Conservation (phyloP, 2,888 invertebrate species). For the Lasioglossum oenotherae region DNA sequence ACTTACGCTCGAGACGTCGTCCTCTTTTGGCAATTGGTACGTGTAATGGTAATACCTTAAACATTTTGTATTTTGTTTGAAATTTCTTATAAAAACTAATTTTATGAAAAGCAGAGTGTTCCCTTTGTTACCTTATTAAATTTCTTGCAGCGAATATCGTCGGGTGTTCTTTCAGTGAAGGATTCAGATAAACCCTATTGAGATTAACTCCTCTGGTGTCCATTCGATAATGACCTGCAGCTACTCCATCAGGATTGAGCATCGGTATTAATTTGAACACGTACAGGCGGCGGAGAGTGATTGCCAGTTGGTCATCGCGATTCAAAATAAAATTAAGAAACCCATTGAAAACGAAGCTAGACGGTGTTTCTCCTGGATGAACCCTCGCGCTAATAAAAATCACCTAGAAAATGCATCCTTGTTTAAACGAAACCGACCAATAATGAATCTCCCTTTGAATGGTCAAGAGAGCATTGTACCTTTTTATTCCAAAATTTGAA, state of each 20-base stretch:
- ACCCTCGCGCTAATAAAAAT: constrained; percentile 95
- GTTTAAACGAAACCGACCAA: not conserved
- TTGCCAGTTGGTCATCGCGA: constrained; percentile 91
- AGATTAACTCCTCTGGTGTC: constrained; percentile 95
- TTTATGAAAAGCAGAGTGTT: constrained; percentile 39
- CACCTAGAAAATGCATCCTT: constrained; percentile 85
- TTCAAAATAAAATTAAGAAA: constrained; percentile 92
- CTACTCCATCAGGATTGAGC: constrained; percentile 96
- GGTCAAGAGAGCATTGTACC: constrained; percentile 83
- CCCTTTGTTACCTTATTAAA: constrained; percentile 87
- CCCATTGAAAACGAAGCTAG: constrained; percentile 95
- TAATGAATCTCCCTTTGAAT: not conserved
- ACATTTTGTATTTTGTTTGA: constrained; percentile 36
- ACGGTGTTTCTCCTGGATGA: constrained; percentile 96
- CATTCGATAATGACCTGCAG: constrained; percentile 93
- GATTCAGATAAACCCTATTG: constrained; percentile 94
- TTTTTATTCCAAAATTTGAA: constrained; percentile 92
- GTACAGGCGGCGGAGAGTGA: constrained; percentile 89
- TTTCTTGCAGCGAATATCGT: constrained; percentile 94
- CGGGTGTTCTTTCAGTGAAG: constrained; percentile 90
- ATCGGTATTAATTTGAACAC: constrained; percentile 97
- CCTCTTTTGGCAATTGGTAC: constrained; percentile 87
- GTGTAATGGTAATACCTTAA: constrained; percentile 89
- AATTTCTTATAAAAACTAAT: not conserved
- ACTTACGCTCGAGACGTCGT: constrained; percentile 61